Evolutionary conservation across 2,888 invertebrate species (phyloP).

Genomic region (Eudemis profundana): DNA sequence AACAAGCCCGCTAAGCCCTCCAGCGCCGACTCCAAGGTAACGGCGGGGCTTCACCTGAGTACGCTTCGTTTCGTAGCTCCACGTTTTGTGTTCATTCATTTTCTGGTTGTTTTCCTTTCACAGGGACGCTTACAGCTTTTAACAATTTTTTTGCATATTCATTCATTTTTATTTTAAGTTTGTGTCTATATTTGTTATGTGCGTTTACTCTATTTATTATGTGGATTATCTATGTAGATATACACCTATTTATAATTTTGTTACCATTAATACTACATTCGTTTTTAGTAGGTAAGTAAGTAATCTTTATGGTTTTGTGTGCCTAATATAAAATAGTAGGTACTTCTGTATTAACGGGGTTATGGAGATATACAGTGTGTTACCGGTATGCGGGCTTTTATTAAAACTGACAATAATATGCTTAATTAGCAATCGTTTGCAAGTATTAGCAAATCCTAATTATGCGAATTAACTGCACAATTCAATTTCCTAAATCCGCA

Average conservation of each 20-base stretch:
- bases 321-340: not conserved
- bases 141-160: conserved; percentile 19
- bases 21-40: conserved; percentile 83
- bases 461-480: too few relatives aligned
- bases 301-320: not conserved
- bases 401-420: too few relatives aligned
- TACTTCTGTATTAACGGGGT: not conserved
- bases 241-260: not conserved
- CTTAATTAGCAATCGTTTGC: too few relatives aligned
- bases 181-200: conserved; percentile 7
- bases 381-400: too few relatives aligned
- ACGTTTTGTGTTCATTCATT: conserved; percentile 55
- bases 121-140: conserved; percentile 36
- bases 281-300: not conserved
- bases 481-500: too few relatives aligned
- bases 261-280: not conserved
- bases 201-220: conserved; percentile 11
- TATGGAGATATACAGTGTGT: too few relatives aligned
- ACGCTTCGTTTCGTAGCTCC: conserved; percentile 59
- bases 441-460: too few relatives aligned
- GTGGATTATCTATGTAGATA: not conserved
- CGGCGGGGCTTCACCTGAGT: conserved; percentile 60
- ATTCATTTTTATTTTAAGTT: conserved; percentile 8
- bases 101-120: conserved; percentile 55
- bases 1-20: conserved; percentile 80